Percentiles rank a stretch among this genome's conserved stretches.
phyloP scores from a whole-genome alignment of 2,888 invertebrate genomes.

The Teleogryllus oceanicus region DNA sequence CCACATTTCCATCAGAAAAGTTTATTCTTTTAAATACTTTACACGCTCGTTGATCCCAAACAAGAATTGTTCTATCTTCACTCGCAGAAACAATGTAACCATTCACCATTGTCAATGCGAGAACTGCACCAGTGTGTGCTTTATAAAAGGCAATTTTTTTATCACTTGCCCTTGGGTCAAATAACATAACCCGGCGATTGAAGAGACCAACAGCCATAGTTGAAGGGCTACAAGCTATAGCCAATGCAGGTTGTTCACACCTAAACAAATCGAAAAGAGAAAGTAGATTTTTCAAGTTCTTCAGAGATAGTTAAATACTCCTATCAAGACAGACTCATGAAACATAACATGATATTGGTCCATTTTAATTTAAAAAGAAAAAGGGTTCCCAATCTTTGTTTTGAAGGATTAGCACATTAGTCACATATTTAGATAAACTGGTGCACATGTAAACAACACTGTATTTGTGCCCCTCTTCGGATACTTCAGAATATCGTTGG shows the following conservation, averaged over 20 bases:
- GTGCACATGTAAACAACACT: too few species aligned
- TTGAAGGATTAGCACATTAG: too few species aligned
- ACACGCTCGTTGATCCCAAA: constrained; percentile 56
- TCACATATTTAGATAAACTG: too few species aligned
- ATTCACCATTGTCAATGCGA: constrained; percentile 47
- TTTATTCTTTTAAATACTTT: constrained; percentile 40
- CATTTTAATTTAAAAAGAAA: too few species aligned
- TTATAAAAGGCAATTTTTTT: constrained; percentile 50
- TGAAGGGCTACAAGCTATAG: constrained; percentile 28
- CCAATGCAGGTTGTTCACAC: constrained; percentile 36
- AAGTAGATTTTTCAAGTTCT: too few species aligned
- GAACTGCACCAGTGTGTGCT: constrained; percentile 55
- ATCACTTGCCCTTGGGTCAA: constrained; percentile 52
- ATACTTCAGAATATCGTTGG: too few species aligned
- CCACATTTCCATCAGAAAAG: background rate
- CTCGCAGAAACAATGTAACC: constrained; percentile 57
- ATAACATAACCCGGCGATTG: constrained; percentile 47
- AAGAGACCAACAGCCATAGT: constrained; percentile 34
- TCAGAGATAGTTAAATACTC: too few species aligned
- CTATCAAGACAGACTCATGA: too few species aligned
- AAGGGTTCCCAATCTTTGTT: too few species aligned
- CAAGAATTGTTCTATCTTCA: constrained; percentile 56
- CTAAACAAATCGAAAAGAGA: constrained; percentile 22
- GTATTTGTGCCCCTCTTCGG: too few species aligned
- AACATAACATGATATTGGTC: too few species aligned